Base-by-base conservation (phyloP, 2,797 vertebrate species). In the Enteromius anoplus region DNA sequence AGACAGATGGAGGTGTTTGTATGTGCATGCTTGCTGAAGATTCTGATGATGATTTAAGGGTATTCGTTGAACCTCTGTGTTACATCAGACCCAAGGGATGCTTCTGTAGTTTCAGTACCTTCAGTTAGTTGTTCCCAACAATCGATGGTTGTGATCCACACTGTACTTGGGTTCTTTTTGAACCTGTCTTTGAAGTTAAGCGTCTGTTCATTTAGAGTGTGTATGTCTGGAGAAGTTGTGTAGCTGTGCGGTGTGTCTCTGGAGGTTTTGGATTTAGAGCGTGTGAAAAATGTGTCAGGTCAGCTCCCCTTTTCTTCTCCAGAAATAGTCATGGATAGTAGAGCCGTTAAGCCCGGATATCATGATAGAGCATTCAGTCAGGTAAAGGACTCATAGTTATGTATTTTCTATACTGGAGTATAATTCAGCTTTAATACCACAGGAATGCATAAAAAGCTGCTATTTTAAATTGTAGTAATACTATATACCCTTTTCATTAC, bases 201-300 rank as follows among this genome's bases (percentile, higher is more conserved):
- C 32, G 8, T n/a, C 34, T 53, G 12, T 40, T 70, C 1, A 23
- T 78, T 58, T 21, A 51, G 15, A 23, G 19, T 66, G 10, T 55
- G 47, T 32, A 23, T 62, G 37, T 76, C 75, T 76, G 55, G 37
- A 45, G 37, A n/a, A 62, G 15, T 45, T 10, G 26, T 42, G 75
- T 62, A 62, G 23, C 11, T 66, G 23, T 78, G 47, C 64, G 26
- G 2, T 58, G 64, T 42, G 64, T 81, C n/a, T 49, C 37, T 12
- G 47, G 64, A 29, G 58, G 49, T 29, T 71, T 21, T 69, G 85
- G 58, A 81, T 81, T 62, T 73, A 42, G 62, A 60, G 34, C 81
- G n/a, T 12, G 6, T 64, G 32, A 78, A 47, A 75, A 73, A 14
- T 81, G 60, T 84, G 80, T 85, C 80, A 79, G 47, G 83, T 85